Percentiles rank a stretch among this genome's conserved stretches.
phyloP scores from a whole-genome alignment of 2,888 invertebrate species.

The Pristionchus japonicus region DNA sequence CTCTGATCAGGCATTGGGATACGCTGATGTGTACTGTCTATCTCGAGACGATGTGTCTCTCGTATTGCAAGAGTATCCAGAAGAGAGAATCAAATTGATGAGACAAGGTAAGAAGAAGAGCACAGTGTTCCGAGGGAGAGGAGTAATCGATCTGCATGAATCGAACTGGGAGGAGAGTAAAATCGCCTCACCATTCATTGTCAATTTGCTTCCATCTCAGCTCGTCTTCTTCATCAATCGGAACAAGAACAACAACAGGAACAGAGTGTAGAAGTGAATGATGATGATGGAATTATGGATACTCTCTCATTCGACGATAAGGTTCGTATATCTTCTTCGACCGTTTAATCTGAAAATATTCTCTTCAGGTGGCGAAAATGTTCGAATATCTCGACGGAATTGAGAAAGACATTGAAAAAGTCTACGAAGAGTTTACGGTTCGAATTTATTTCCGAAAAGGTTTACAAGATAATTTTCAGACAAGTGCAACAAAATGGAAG shows the following conservation, averaged over 20 bases:
- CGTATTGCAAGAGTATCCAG: slow-evolving; percentile 62
- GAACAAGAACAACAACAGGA: not conserved
- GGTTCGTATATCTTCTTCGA: too few species aligned
- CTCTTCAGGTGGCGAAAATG: slow-evolving; percentile 25
- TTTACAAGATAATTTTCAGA: not conserved
- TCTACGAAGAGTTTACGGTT: slow-evolving; percentile 24
- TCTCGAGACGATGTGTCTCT: slow-evolving; percentile 65
- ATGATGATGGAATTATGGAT: not conserved
- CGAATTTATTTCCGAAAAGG: not conserved
- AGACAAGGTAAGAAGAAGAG: slow-evolving; percentile 57
- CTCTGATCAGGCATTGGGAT: slow-evolving; percentile 60
- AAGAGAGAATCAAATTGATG: slow-evolving; percentile 53
- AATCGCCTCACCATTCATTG: too few species aligned
- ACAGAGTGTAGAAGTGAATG: not conserved
- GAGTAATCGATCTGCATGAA: too few species aligned
- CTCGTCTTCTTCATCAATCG: not conserved
- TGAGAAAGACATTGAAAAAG: not conserved
- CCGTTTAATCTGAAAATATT: too few species aligned
- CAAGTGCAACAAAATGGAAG: not conserved
- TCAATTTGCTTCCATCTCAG: too few species aligned
- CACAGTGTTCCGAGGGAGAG: not conserved
- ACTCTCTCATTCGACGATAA: slow-evolving; percentile 31
- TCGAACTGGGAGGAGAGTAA: too few species aligned
- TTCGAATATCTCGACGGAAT: not conserved
- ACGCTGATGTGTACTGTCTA: slow-evolving; percentile 71